These are phyloP conservation scores for Eueremaeus valkanovi DNA, from an alignment of 2,888 invertebrate species.

Conservation along the genomic window DNA sequence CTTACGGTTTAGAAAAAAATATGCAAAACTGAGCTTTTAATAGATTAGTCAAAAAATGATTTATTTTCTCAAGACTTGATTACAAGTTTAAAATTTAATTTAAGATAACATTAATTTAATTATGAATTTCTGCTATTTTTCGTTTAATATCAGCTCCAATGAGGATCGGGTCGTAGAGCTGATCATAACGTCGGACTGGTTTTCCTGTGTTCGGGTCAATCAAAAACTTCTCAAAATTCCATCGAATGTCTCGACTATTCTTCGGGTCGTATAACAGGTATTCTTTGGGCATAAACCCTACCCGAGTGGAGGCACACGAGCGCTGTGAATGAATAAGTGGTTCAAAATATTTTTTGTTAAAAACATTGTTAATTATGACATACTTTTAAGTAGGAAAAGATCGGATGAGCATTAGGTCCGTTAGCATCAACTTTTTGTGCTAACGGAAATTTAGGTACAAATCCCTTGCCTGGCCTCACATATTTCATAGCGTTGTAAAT, in stretches of 20 bases:
- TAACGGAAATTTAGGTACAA: conserved; percentile 54
- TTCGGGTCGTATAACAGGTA: conserved; percentile 50
- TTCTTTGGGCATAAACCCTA: too few species aligned
- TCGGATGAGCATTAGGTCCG: conserved; percentile 53
- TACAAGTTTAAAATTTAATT: too few species aligned
- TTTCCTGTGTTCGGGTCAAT: conserved; percentile 49
- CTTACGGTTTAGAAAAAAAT: too few species aligned
- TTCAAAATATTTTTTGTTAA: background rate
- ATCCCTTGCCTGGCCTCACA: conserved; percentile 55
- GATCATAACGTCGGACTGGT: conserved; percentile 51
- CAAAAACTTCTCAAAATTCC: conserved; percentile 56
- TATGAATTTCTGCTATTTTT: too few species aligned
- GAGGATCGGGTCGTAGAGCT: too few species aligned
- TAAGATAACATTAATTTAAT: too few species aligned
- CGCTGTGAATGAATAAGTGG: too few species aligned
- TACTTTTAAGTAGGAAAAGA: conserved; percentile 56
- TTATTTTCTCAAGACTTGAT: too few species aligned
- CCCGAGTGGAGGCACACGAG: too few species aligned
- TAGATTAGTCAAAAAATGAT: too few species aligned
- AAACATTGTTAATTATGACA: background rate
- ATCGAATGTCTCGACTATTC: conserved; percentile 52
- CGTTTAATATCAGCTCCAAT: too few species aligned
- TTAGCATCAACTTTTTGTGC: conserved; percentile 55
- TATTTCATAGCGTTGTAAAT: conserved; percentile 55
- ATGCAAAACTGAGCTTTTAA: too few species aligned